Percentiles rank a stretch among this genome's conserved stretches.
Evolutionary conservation across 2,797 vertebrate species (phyloP).

Genomic region (Spondyliosoma cantharus): DNA sequence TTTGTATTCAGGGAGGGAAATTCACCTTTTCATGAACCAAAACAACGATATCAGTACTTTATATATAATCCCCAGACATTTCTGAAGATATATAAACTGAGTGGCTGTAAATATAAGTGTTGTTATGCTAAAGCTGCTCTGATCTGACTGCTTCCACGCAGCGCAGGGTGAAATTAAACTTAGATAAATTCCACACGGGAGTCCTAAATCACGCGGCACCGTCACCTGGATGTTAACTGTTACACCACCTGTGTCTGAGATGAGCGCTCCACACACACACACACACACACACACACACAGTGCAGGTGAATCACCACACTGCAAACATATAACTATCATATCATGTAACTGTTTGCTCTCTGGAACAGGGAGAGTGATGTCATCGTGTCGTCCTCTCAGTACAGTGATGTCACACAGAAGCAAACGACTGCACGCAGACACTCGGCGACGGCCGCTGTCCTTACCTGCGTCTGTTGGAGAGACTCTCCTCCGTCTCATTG

Average conservation of each 20-base stretch:
- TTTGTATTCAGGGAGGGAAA: too few relatives aligned
- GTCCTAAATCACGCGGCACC: not conserved
- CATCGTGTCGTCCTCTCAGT: too few relatives aligned
- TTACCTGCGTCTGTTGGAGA: constrained; percentile 91
- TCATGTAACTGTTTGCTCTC: too few relatives aligned
- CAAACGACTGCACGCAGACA: too few relatives aligned
- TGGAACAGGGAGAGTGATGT: too few relatives aligned
- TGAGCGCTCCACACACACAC: not conserved
- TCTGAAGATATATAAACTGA: not conserved
- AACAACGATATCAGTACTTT: not conserved
- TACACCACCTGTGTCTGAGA: constrained; percentile 14
- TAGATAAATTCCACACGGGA: constrained; percentile 30
- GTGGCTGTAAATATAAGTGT: not conserved
- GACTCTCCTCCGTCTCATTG: constrained; percentile 88
- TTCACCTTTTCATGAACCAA: not conserved
- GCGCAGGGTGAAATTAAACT: not conserved
- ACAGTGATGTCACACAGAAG: too few relatives aligned
- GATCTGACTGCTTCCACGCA: not conserved
- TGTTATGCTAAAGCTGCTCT: not conserved
- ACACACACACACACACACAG: not conserved
- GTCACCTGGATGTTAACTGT: constrained; percentile 21
- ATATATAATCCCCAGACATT: too few relatives aligned
- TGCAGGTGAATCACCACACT: not conserved
- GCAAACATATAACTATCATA: too few relatives aligned
- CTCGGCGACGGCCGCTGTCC: too few relatives aligned